Evolutionary conservation across 2,113 vertebrate species (phyloP), one percentile per base, ranked within the genome.

Genomic region (Dendrocopos noguchii): DNA sequence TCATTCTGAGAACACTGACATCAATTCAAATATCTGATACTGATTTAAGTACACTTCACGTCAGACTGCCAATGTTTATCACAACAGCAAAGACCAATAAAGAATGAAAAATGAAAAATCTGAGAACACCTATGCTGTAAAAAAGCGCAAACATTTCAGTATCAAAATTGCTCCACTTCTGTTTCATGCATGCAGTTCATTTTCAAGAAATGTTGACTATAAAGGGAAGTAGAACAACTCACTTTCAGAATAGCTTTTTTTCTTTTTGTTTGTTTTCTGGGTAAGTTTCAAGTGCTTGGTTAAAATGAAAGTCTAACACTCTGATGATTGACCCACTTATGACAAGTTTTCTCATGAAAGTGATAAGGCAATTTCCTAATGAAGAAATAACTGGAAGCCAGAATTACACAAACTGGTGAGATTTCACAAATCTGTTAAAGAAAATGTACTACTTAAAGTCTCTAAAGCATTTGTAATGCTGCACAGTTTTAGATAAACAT

Each of bases 231-330:
- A 66, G 56, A 94, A 72, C 15, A 47, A 79, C 33, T 80, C 22
- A 70, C 8, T 87, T 88, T 53, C 55, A 72, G 34, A 82, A 55
- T 20, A 60, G 3, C 0, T 25, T 9, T 15, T 25, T 53, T 22
- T 22, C 36, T 27, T 68, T 46, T 50, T 76, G 14, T 65, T 88
- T 39, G 39, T 12, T 39, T 24, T 56, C 15, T 6, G 10, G 22
- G n/a, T 56, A 90, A 77, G 6, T 88, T 56, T 87, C 46, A 31
- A 50, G 50, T 18, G 50, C 25, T 72, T 86, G 3, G 9, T 88
- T 61, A 81, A 91, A 88, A 84, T 19, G 53, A 70, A 90, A 94
- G 63, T 75, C 27, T 65, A 39, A 39, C 25, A n/a, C 44, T 65
- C 24, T 56, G 25, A 73, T 79, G 7, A 70, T 3, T 56, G 15